Evolutionary conservation across 2,888 invertebrate species (phyloP).

Genomic region (Neria commutata): DNA sequence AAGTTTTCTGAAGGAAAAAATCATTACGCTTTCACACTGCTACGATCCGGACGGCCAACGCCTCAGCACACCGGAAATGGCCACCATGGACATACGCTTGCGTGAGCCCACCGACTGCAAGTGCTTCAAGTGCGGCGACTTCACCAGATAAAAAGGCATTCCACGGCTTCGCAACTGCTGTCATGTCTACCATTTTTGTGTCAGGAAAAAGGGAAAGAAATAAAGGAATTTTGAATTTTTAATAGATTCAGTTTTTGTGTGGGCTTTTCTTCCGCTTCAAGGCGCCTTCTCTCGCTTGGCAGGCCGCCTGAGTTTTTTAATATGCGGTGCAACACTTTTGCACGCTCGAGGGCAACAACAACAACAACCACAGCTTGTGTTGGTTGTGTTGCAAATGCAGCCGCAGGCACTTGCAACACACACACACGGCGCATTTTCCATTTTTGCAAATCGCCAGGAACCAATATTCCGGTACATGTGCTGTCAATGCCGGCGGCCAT

Average conservation of each 20-base stretch:
- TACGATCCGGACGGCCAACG: conserved; percentile 87
- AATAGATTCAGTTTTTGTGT: too few species aligned
- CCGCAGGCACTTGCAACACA: too few species aligned
- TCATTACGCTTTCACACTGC: conserved; percentile 81
- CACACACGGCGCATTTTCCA: too few species aligned
- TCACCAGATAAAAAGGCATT: conserved; percentile 74
- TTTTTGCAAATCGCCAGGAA: background rate
- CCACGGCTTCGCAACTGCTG: too few species aligned
- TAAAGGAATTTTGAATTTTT: background rate
- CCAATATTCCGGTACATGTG: background rate
- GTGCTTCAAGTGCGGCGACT: conserved; percentile 89
- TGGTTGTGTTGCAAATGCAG: too few species aligned
- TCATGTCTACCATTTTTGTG: background rate
- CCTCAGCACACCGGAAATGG: conserved; percentile 71
- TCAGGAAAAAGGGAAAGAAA: background rate
- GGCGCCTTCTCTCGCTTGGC: too few species aligned
- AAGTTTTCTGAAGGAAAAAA: conserved; percentile 80
- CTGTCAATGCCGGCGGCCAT: background rate
- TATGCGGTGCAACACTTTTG: too few species aligned
- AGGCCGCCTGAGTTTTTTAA: too few species aligned
- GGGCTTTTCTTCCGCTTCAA: too few species aligned
- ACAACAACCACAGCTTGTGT: too few species aligned
- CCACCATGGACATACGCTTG: conserved; percentile 81
- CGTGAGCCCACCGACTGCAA: conserved; percentile 88
- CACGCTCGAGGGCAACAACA: too few species aligned